A percentile compares a stretch with the other conserved stretches of the same genome.
These are phyloP conservation scores for Phyllotis vaccarum DNA, from an alignment of 2,797 vertebrate species.

Conservation along the genomic window DNA sequence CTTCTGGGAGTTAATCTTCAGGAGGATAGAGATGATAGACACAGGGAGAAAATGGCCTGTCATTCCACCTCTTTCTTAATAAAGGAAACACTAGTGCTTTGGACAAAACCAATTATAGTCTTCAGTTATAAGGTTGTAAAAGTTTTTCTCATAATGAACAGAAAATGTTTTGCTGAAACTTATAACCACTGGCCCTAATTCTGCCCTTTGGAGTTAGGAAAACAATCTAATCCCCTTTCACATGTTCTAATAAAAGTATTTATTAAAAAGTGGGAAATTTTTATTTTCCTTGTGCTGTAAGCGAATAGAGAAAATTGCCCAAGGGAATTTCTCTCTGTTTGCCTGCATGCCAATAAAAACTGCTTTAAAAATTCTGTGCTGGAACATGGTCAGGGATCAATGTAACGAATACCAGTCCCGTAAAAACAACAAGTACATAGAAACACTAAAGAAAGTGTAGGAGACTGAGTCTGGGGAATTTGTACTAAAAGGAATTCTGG, in stretches of 20 bases:
- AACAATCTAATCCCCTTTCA: conserved; percentile 24
- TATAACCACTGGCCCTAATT: conserved; percentile 38
- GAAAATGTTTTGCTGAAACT: conserved; percentile 54
- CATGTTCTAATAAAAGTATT: conserved; percentile 64
- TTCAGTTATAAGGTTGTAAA: conserved; percentile 58
- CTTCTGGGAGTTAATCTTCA: not conserved
- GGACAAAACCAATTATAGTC: conserved; percentile 25
- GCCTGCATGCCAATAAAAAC: conserved; percentile 55
- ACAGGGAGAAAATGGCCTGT: not conserved
- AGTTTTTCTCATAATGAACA: conserved; percentile 53
- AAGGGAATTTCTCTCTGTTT: conserved; percentile 66
- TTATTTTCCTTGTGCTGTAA: conserved; percentile 66
- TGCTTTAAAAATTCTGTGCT: conserved; percentile 31
- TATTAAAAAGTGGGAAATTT: conserved; percentile 62
- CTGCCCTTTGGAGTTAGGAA: conserved; percentile 55
- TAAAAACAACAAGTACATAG: conserved; percentile 50
- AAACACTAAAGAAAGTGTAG: conserved; percentile 15
- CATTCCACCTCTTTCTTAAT: conserved; percentile 39
- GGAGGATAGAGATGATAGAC: not conserved
- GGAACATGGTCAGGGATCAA: conserved; percentile 38
- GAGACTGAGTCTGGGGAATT: conserved; percentile 35
- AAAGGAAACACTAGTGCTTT: conserved; percentile 9
- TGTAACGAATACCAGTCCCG: conserved; percentile 32
- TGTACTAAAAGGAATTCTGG: conserved; percentile 41
- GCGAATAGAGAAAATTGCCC: conserved; percentile 62